Evolutionary conservation across 2,888 invertebrate species (phyloP).

Genomic region (Agrenia bidenticulata): DNA sequence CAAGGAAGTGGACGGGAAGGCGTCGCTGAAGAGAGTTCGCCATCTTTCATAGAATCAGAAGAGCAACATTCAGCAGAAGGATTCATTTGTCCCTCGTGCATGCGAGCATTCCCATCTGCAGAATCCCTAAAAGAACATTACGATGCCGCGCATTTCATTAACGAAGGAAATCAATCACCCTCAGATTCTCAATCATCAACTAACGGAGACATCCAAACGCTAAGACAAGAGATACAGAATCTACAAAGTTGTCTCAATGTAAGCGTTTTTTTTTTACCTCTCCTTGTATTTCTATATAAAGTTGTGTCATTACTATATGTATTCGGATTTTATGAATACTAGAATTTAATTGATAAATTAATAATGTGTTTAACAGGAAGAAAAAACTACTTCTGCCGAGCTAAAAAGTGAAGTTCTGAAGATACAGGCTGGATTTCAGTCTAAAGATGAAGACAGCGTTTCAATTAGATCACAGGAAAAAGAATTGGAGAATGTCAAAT

Average conservation of each 20-base stretch:
- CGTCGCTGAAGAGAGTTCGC: conserved; percentile 8
- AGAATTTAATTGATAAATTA: background rate
- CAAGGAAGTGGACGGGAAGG: conserved; percentile 31
- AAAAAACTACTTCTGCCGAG: conserved; percentile 57
- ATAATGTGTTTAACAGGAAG: conserved; percentile 52
- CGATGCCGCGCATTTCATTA: conserved; percentile 48
- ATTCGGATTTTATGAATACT: background rate
- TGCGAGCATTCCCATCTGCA: conserved; percentile 49
- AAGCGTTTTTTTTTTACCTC: too few relatives aligned
- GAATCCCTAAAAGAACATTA: conserved; percentile 54
- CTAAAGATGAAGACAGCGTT: conserved; percentile 46
- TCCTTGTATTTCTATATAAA: too few relatives aligned
- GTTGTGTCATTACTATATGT: background rate
- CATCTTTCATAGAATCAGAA: conserved; percentile 34
- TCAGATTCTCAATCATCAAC: conserved; percentile 15
- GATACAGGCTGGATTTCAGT: conserved; percentile 54
- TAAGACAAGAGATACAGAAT: conserved; percentile 56
- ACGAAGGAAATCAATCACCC: conserved; percentile 14
- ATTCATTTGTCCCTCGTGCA: conserved; percentile 59
- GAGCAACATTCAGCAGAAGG: conserved; percentile 56
- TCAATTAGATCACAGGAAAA: conserved; percentile 55
- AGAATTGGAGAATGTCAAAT: conserved; percentile 57
- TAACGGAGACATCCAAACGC: conserved; percentile 55
- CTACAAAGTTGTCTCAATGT: conserved; percentile 54
- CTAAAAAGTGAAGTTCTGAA: conserved; percentile 57